Percentiles rank a stretch among this genome's conserved stretches.
These are phyloP conservation scores for Varanus komodoensis DNA, from an alignment of 2,113 vertebrate species.

Conservation along the genomic window DNA sequence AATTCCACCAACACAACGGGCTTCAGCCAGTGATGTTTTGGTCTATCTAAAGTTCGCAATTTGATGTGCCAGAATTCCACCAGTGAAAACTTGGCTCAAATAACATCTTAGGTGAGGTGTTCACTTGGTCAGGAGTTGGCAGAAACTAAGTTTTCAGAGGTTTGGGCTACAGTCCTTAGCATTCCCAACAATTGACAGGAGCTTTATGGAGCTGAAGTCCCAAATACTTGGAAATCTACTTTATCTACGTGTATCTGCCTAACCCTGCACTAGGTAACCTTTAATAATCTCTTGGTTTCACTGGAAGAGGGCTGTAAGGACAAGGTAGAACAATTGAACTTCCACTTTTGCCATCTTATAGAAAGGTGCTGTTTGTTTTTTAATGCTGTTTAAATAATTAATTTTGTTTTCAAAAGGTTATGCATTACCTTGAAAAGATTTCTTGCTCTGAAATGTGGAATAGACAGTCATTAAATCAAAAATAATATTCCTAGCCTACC, in stretches of 20 bases:
- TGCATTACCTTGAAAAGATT: neutral
- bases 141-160: too few relatives aligned
- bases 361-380: neutral
- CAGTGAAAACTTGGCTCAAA: neutral
- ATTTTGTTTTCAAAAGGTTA: neutral
- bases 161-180: neutral
- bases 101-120: too few relatives aligned
- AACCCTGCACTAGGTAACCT: neutral
- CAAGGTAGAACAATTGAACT: too few relatives aligned
- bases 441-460: neutral
- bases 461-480: neutral
- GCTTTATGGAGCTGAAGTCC: neutral
- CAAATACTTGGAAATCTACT: neutral
- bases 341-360: neutral
- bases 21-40: neutral
- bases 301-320: neutral
- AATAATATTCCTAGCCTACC: constrained; percentile 30
- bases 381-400: neutral
- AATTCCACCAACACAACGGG: too few relatives aligned
- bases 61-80: neutral
- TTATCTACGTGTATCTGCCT: neutral
- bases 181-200: neutral
- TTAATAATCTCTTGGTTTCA: neutral
- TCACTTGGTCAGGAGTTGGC: too few relatives aligned
- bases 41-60: neutral